Conservation (phyloP, 2,888 invertebrate genomes). For the Rapana venosa region DNA sequence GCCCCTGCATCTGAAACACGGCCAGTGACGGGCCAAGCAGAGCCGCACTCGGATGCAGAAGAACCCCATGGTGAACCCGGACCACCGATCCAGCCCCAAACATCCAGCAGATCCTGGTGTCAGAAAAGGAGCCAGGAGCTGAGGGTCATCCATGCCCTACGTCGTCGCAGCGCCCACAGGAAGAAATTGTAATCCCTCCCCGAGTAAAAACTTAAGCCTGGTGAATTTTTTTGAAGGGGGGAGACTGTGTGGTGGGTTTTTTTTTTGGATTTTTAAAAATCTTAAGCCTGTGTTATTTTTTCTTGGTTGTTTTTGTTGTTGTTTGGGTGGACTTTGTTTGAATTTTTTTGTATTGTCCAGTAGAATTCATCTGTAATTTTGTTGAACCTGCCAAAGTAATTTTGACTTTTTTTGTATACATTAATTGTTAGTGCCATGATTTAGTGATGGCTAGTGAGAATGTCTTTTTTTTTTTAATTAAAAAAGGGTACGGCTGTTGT, state of each 20-base stretch:
- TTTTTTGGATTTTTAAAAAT: no score
- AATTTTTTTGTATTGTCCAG: no score
- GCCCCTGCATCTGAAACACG: constrained; percentile 88
- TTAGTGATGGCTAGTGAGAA: no score
- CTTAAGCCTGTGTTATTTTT: background rate
- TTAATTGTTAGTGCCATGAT: no score
- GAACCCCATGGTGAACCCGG: constrained; percentile 95
- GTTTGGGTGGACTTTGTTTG: no score
- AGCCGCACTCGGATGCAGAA: constrained; percentile 85
- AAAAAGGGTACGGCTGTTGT: no score
- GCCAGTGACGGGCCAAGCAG: constrained; percentile 93
- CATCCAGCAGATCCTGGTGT: constrained; percentile 86
- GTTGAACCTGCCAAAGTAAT: background rate
- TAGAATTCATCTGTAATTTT: no score
- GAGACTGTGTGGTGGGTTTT: no score
- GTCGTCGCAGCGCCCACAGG: constrained; percentile 83
- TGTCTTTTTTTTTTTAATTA: no score
- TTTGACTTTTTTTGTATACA: no score
- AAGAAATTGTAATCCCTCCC: constrained; percentile 21
- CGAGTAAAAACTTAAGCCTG: no score
- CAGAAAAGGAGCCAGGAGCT: constrained; percentile 98
- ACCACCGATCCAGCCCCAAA: constrained; percentile 97
- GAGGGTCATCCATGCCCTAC: constrained; percentile 90
- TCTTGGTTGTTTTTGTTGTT: background rate
- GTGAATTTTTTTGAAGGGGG: no score